These are phyloP conservation scores for Psittacus erithacus DNA, from an alignment of 2,113 vertebrate genomes.

Conservation along the genomic window DNA sequence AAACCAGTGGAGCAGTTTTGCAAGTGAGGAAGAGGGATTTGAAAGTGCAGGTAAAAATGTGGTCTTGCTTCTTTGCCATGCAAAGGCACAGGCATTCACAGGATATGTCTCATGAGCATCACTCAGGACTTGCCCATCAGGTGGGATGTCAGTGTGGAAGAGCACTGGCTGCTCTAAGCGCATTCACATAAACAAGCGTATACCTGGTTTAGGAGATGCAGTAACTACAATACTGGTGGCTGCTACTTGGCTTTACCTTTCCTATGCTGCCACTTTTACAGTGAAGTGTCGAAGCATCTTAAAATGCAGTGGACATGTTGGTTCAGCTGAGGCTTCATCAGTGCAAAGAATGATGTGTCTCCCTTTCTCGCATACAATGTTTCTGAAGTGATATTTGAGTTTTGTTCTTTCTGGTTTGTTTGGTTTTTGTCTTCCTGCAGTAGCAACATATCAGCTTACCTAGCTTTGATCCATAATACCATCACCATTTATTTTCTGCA, in stretches of 20 bases:
- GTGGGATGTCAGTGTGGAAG: not conserved
- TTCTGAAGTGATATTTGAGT: not conserved
- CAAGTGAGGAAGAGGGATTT: not conserved
- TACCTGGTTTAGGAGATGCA: not conserved
- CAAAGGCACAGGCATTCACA: not conserved
- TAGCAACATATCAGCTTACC: not conserved
- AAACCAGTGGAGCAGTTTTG: not conserved
- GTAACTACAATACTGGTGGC: not conserved
- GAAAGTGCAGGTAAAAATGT: not conserved
- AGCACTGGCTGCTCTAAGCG: not conserved
- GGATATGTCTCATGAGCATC: not conserved
- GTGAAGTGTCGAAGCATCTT: not conserved
- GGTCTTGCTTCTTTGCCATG: not conserved
- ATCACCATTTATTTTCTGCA: not conserved
- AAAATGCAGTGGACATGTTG: not conserved
- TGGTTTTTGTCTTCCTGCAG: not conserved
- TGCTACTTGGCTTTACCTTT: not conserved
- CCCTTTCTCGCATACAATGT: not conserved
- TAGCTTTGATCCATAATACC: constrained; percentile 19
- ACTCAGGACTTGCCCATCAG: not conserved
- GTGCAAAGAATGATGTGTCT: not conserved
- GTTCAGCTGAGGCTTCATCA: not conserved
- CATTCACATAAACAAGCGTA: accelerated
- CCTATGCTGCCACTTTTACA: not conserved
- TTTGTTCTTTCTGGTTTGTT: not conserved